Percentiles rank a stretch among this genome's conserved stretches.
These are phyloP conservation scores for Pyrgus malvae DNA, from an alignment of 2,888 invertebrate species.

Conservation along the genomic window DNA sequence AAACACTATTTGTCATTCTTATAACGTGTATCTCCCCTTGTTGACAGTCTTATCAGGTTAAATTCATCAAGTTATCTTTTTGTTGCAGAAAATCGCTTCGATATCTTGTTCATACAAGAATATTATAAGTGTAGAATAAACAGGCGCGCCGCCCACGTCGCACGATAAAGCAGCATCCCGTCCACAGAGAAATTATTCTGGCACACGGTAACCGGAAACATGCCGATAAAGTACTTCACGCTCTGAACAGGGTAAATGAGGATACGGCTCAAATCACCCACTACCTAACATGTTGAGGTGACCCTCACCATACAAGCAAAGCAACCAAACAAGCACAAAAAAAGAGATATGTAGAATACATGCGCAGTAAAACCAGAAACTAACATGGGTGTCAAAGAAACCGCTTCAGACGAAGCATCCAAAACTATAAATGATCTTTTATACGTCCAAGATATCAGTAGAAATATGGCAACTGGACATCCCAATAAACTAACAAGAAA, in stretches of 20 bases:
- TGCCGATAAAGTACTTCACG: constrained; percentile 55
- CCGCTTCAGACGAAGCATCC: constrained; percentile 29
- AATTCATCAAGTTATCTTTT: constrained; percentile 51
- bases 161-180: constrained; percentile 68
- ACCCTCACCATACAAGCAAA: constrained; percentile 44
- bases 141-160: constrained; percentile 67
- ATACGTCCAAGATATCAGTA: constrained; percentile 46
- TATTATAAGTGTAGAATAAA: constrained; percentile 70
- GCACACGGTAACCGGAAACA: constrained; percentile 70
- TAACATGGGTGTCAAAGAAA: constrained; percentile 28
- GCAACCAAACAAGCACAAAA: constrained; percentile 13
- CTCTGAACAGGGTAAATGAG: constrained; percentile 44
- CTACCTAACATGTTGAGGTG: constrained; percentile 64
- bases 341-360: constrained; percentile 28
- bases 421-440: constrained; percentile 38
- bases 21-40: constrained; percentile 23
- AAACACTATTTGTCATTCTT: background rate
- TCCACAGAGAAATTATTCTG: constrained; percentile 73
- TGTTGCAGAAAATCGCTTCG: constrained; percentile 75
- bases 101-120: constrained; percentile 75
- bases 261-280: constrained; percentile 34
- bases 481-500: constrained; percentile 64
- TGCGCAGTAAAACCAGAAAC: constrained; percentile 1
- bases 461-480: constrained; percentile 56
- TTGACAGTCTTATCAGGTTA: constrained; percentile 41